Percentiles rank a stretch among this genome's conserved stretches.
Evolutionary conservation across 2,888 invertebrate genomes (phyloP).

Genomic region (Drosophila seclusa): DNA sequence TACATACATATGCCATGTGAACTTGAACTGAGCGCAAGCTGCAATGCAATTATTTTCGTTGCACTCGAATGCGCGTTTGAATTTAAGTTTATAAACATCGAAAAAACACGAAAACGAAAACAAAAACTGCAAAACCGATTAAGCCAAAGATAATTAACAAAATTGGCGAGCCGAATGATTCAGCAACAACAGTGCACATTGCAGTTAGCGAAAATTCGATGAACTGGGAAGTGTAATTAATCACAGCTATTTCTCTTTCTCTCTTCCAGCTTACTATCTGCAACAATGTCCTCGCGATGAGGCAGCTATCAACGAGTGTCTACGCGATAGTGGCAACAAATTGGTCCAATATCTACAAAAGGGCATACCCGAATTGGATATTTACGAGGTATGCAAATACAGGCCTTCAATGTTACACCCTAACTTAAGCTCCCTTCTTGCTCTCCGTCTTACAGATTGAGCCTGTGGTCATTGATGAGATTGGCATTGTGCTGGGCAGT

Average conservation of each 20-base stretch:
- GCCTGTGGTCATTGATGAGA: conserved; percentile 92
- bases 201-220: conserved; percentile 29
- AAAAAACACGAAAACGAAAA: conserved; percentile 4
- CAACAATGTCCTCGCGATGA: conserved; percentile 90
- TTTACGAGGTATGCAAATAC: conserved; percentile 86
- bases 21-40: conserved; percentile 47
- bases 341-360: conserved; percentile 89
- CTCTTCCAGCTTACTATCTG: conserved; percentile 88
- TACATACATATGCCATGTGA: conserved; percentile 10
- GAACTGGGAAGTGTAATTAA: conserved; percentile 43
- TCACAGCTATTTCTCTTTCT: not conserved
- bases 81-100: conserved; percentile 10
- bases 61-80: conserved; percentile 50
- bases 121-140: conserved; percentile 8
- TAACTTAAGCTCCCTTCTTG: too few relatives aligned
- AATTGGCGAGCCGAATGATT: conserved; percentile 28
- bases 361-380: conserved; percentile 91
- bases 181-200: conserved; percentile 4
- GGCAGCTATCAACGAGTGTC: conserved; percentile 90
- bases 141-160: conserved; percentile 17
- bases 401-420: not conserved
- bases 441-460: conserved; percentile 87
- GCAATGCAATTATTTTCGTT: conserved; percentile 49
- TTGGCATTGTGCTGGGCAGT: conserved; percentile 91
- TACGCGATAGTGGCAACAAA: conserved; percentile 90